Conservation (phyloP, 1,140 invertebrate species). For the Colletes latitarsis region DNA sequence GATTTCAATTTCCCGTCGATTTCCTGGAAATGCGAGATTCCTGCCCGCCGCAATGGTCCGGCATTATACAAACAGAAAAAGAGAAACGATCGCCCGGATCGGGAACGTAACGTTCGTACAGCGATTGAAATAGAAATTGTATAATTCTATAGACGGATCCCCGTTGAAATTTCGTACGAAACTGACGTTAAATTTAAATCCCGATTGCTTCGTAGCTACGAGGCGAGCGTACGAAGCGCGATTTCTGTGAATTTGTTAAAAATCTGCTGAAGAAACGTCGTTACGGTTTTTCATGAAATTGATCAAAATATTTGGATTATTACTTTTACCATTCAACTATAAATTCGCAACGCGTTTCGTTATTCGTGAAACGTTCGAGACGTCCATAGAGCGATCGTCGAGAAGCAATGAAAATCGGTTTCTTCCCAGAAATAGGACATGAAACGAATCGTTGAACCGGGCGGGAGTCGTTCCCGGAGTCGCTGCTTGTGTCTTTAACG, state of each 20-base stretch:
- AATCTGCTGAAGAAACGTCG: too few species aligned
- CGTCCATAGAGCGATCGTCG: too few species aligned
- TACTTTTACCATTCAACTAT: neutral
- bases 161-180: too few species aligned
- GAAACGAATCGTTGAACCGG: neutral
- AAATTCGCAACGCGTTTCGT: neutral
- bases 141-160: too few species aligned
- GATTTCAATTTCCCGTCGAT: slow-evolving; percentile 1
- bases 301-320: too few species aligned
- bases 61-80: neutral
- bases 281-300: too few species aligned
- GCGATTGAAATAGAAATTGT: neutral
- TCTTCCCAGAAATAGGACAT: too few species aligned
- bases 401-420: too few species aligned
- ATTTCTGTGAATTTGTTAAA: too few species aligned
- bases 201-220: too few species aligned
- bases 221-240: too few species aligned
- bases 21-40: neutral
- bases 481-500: neutral
- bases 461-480: neutral
- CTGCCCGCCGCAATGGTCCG: neutral
- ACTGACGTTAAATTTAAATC: too few species aligned
- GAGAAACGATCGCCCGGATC: neutral
- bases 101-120: neutral
- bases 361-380: neutral